phyloP scores from a whole-genome alignment of 2,888 invertebrate species.

The Embidobia sp. region DNA sequence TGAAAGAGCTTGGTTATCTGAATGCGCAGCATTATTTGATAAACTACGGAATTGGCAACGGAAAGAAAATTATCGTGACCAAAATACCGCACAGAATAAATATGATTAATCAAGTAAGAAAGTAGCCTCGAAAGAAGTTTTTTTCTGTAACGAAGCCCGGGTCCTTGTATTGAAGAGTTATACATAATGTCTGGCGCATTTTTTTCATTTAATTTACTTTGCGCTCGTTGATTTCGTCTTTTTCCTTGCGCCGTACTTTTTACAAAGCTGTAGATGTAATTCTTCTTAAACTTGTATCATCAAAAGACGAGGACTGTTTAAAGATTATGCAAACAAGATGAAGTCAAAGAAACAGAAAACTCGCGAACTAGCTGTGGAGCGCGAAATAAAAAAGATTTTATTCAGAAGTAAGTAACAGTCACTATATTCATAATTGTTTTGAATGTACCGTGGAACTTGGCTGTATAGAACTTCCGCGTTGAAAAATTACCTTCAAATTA shows the following conservation, averaged over 20 bases:
- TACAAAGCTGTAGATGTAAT: conserved; percentile 35
- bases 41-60: no score
- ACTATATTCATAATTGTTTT: conserved; percentile 55
- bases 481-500: conserved; percentile 46
- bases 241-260: conserved; percentile 4
- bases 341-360: conserved; percentile 58
- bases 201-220: conserved; percentile 46
- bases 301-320: conserved; percentile 58
- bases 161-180: conserved; percentile 14
- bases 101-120: conserved; percentile 25
- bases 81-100: conserved; percentile 4
- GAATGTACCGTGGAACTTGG: conserved; percentile 38
- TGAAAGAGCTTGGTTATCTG: no score
- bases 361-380: conserved; percentile 28
- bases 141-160: conserved; percentile 4
- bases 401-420: conserved; percentile 49
- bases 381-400: conserved; percentile 42
- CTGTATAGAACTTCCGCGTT: conserved; percentile 21
- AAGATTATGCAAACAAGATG: conserved; percentile 57
- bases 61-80: conserved; percentile 1
- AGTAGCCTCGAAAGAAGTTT: conserved; percentile 4
- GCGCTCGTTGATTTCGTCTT: conserved; percentile 11
- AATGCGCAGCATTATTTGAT: no score
- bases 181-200: conserved; percentile 27
- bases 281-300: conserved; percentile 56